Evolutionary conservation across 2,888 invertebrate species (phyloP).

Genomic region (Adineta ricciae): DNA sequence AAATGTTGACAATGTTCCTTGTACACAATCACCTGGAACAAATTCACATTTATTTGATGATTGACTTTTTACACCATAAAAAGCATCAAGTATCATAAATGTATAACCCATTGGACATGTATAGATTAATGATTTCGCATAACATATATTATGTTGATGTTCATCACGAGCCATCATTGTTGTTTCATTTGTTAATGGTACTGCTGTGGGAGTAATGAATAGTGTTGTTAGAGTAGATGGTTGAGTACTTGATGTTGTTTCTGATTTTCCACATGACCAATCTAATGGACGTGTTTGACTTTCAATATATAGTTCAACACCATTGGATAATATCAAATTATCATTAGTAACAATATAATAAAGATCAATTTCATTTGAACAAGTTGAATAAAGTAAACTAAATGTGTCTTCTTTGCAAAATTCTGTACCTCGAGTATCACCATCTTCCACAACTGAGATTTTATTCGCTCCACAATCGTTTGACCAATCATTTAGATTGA

Average conservation of each 20-base stretch:
- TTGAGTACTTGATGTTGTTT: not conserved
- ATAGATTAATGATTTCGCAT: not conserved
- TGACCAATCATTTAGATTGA: not conserved
- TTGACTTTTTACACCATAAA: not conserved
- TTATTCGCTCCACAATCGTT: not conserved
- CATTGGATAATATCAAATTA: not conserved
- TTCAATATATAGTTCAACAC: slow-evolving; percentile 6
- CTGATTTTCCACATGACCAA: not conserved
- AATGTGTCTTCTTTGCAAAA: not conserved
- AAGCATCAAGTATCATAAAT: not conserved
- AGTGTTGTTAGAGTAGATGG: not conserved
- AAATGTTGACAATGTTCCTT: not conserved
- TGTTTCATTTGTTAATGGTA: not conserved
- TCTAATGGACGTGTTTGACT: not conserved
- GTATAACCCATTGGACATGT: not conserved
- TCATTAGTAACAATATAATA: not conserved
- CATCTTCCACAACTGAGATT: not conserved
- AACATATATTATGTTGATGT: not conserved
- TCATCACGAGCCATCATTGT: not conserved
- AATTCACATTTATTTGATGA: not conserved
- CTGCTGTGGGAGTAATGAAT: not conserved
- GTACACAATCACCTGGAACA: not conserved
- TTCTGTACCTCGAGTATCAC: not conserved
- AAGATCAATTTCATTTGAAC: not conserved
- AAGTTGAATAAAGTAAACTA: not conserved